These are phyloP conservation scores for Neosilurus mollespiculum DNA, from an alignment of 2,797 vertebrate species.

Conservation along the genomic window DNA sequence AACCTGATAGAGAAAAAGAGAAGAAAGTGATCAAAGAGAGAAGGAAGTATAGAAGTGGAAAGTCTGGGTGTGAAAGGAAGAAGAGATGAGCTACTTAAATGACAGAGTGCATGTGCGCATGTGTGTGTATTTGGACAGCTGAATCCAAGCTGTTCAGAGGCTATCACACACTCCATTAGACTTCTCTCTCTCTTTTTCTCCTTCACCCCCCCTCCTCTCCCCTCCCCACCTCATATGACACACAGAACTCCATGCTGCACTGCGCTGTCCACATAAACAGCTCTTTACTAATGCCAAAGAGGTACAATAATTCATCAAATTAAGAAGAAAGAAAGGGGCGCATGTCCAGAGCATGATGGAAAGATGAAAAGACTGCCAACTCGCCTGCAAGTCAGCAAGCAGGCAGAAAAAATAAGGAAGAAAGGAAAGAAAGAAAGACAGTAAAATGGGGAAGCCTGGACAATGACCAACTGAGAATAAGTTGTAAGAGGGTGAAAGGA, in stretches of 20 bases:
- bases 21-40: neutral
- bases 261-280: constrained; percentile 96
- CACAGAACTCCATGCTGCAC: constrained; percentile 86
- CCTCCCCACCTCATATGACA: constrained; percentile 41
- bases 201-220: too few relatives aligned
- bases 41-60: neutral
- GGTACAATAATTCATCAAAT: constrained; percentile 71
- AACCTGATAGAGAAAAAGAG: neutral
- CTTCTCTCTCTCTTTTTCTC: neutral
- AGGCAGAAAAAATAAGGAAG: neutral
- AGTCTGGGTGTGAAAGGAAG: constrained; percentile 38
- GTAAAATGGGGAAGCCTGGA: neutral
- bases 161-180: constrained; percentile 93
- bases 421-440: neutral
- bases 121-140: constrained; percentile 95
- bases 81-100: constrained; percentile 48
- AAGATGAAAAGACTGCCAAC: neutral
- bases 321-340: neutral
- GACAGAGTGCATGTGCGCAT: constrained; percentile 71
- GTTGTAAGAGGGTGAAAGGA: neutral
- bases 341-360: neutral
- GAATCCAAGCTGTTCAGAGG: constrained; percentile 92
- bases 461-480: neutral
- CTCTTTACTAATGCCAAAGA: constrained; percentile 79
- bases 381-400: neutral